Evolutionary conservation across 1,140 invertebrate genomes (phyloP).

Genomic region (Conopomorpha cramerella): DNA sequence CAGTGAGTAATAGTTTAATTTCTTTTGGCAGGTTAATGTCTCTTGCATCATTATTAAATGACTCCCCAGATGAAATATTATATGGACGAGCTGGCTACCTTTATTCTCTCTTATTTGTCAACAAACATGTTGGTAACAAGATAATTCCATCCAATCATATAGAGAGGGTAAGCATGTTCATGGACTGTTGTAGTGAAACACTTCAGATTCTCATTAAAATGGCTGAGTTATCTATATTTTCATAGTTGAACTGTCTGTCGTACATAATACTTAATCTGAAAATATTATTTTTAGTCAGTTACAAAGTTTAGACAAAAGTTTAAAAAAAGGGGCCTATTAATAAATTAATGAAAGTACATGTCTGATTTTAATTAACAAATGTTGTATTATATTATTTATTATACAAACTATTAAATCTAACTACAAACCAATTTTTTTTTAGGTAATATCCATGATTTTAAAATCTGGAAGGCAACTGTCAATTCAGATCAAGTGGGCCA

Average conservation of each 20-base stretch:
- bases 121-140: constrained; percentile 59
- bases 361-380: constrained; percentile 2
- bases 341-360: too few species aligned
- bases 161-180: constrained; percentile 23
- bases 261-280: too few species aligned
- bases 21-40: constrained; percentile 58
- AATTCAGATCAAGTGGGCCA: constrained; percentile 43
- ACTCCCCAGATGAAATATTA: constrained; percentile 79
- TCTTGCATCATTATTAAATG: constrained; percentile 56
- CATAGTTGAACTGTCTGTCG: too few species aligned
- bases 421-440: too few species aligned
- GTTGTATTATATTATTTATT: background rate
- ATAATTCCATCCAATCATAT: constrained; percentile 39
- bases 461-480: constrained; percentile 68
- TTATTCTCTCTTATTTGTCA: constrained; percentile 75
- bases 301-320: too few species aligned
- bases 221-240: too few species aligned
- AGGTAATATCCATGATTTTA: constrained; percentile 70
- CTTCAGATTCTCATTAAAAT: too few species aligned
- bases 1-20: too few species aligned
- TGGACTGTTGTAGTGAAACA: too few species aligned
- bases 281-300: too few species aligned
- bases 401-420: constrained; percentile 1
- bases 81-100: constrained; percentile 87
- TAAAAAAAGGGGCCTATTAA: too few species aligned